Percentiles rank a stretch among this genome's conserved stretches.
Conservation (phyloP, 2,797 vertebrate species). For the Falco novaeseelandiae region DNA sequence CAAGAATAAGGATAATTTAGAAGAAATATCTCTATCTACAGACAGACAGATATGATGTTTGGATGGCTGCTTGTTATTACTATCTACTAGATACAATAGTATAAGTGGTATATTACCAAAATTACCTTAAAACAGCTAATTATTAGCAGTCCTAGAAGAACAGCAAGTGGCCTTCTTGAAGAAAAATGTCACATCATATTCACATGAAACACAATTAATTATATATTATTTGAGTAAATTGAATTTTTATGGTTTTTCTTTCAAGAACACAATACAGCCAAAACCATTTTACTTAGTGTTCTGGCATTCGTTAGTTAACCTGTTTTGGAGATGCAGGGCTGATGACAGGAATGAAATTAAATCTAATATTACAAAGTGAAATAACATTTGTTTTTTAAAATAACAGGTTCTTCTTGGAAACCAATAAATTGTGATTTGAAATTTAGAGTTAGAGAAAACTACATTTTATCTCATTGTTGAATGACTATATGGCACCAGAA, state of each 20-base stretch:
- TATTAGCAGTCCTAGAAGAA: not conserved
- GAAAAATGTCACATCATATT: not conserved
- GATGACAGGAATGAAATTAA: not conserved
- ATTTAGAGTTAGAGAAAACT: not conserved
- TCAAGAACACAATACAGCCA: not conserved
- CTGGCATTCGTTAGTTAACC: not conserved
- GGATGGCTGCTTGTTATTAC: not conserved
- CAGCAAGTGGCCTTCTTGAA: not conserved
- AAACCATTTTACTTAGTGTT: not conserved
- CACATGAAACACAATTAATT: not conserved
- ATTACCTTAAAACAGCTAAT: not conserved
- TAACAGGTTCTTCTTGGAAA: not conserved
- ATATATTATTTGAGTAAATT: not conserved
- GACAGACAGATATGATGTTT: not conserved
- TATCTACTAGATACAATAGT: not conserved
- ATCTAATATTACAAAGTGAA: not conserved
- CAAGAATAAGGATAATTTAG: not conserved
- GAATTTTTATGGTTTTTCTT: not conserved
- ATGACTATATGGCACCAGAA: not conserved
- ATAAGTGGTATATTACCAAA: not conserved
- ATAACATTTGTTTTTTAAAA: not conserved
- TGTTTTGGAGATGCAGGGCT: not conserved
- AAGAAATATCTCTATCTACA: not conserved
- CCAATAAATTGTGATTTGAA: not conserved
- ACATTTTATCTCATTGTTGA: not conserved